Conservation (phyloP, 2,888 invertebrate genomes). For the Drosophila borborema region DNA sequence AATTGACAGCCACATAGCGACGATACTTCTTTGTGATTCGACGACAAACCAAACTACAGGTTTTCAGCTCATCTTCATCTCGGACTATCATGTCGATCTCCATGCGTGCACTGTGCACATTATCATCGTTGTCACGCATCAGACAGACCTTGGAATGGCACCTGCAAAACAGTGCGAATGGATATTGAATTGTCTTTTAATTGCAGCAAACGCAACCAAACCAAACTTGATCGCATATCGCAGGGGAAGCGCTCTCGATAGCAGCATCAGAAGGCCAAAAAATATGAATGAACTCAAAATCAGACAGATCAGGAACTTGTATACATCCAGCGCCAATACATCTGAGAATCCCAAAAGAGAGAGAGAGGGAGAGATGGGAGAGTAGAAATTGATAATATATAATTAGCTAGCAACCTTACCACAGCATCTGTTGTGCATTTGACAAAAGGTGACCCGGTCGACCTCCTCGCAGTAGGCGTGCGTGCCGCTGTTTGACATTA, state of each 20-base stretch:
- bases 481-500: neutral
- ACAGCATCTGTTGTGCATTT: neutral
- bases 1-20: conserved; percentile 2
- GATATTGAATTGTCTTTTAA: conserved; percentile 2
- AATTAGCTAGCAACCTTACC: neutral
- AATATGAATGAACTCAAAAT: neutral
- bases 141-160: neutral
- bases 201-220: conserved; percentile 13
- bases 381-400: too few species aligned
- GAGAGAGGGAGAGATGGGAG: too few species aligned
- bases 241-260: neutral
- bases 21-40: conserved; percentile 5
- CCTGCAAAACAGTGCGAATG: conserved; percentile 14
- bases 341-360: neutral
- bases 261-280: conserved; percentile 24
- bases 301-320: neutral
- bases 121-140: neutral
- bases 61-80: neutral
- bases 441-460: neutral
- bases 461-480: neutral
- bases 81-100: conserved; percentile 12
- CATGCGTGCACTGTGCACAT: neutral
- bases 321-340: rapidly evolving
- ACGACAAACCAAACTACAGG: conserved; percentile 21
- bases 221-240: conserved; percentile 29